Evolutionary conservation across 2,888 invertebrate species (phyloP), one percentile per base, ranked within the genome.

Genomic region (Shargacucullia verbasci): DNA sequence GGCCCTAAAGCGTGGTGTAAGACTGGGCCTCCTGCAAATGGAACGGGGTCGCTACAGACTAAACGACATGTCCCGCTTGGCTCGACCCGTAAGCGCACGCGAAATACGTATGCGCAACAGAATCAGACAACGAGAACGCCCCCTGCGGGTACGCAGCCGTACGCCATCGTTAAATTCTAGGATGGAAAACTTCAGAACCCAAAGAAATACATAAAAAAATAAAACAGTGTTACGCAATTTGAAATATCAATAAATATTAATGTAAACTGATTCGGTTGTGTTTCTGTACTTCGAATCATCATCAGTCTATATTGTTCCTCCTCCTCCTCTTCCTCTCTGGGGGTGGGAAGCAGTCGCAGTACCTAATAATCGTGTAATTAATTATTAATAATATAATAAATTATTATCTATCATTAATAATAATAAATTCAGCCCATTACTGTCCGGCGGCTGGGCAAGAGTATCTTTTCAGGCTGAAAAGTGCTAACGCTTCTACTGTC

Each of bases 1-100:
- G 60, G 85, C 88, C 1, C 62, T 90, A 38, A 89, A 85, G 63
- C 80, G 84, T n/a, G 89, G 88, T 8, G 86, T 87, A 0, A 80
- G 68, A 49, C 65, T 86, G 34, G 90, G 90, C 0, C 39, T 89
- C 4, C 67, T 89, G 9, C 81, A 81, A 52, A 64, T 73, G 48
- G 80, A 86, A 27, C 69, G 71, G 8, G 86, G 88, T 1, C 82
- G 90, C 9, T 90, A 86, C 59, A 79, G 86, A 2, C 77, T 89
- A 2, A 84, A 79, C 49, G 72, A 82, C 3, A 79, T 86, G 72
- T 83, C 83, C 0, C 58, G 71, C 0, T 38, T 85, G 15, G 81
- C 74, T 2, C 70, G 59, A 7, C 64, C 76, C 9, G 59, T 78
- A 1, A 70, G 55, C 10, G 57, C 71, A 4, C 66, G 60, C 0